Evolutionary conservation across 2,113 vertebrate species (phyloP).

Genomic region (Cinclus mexicanus): DNA sequence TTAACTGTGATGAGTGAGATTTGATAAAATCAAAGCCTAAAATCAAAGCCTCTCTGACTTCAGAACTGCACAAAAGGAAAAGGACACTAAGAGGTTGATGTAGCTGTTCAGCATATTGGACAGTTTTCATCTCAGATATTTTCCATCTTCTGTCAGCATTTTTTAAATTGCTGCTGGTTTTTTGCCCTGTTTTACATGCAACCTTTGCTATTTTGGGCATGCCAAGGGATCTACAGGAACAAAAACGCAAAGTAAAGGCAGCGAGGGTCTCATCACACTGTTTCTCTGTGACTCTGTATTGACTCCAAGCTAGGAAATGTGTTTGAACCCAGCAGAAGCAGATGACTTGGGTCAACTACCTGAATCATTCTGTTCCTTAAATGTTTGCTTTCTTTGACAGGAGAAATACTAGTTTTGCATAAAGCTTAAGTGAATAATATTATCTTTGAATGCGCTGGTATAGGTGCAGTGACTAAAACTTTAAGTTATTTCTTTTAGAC

Average conservation of each 20-base stretch:
- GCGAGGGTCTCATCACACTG: neutral
- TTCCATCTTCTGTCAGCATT: neutral
- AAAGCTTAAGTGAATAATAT: neutral
- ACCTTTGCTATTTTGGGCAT: neutral
- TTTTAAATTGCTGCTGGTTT: neutral
- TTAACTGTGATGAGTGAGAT: neutral
- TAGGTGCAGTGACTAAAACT: neutral
- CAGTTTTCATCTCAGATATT: neutral
- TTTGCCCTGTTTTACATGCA: neutral
- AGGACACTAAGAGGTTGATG: neutral
- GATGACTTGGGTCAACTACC: neutral
- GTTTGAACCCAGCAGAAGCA: neutral
- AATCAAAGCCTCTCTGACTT: neutral
- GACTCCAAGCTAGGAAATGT: neutral
- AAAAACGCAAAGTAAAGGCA: neutral
- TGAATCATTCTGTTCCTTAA: neutral
- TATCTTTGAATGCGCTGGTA: neutral
- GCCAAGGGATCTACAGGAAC: neutral
- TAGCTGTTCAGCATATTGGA: neutral
- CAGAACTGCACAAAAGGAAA: neutral
- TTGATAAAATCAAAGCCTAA: neutral
- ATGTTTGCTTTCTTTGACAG: neutral
- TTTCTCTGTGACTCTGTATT: neutral
- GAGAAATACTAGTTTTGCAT: neutral
- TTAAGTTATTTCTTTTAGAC: neutral